Evolutionary conservation across 1,140 invertebrate species (phyloP), one percentile per base, ranked within the genome.

Genomic region (Macrocentrus cingulum): DNA sequence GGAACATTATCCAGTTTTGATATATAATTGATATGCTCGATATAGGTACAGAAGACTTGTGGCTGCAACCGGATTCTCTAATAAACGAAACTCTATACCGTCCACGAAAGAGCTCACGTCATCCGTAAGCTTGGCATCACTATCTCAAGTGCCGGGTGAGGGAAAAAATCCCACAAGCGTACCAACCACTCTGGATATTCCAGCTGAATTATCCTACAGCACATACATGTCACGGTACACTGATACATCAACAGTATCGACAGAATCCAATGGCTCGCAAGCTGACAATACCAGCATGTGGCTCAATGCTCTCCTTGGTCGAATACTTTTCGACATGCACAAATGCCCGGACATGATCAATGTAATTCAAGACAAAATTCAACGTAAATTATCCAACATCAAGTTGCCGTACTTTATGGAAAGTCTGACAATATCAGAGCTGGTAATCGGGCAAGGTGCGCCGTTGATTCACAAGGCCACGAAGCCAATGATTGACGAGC

Each of bases 381-480:
- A 95, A 74, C 87, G 86, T 64, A 97, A 97, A 81, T 77, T 97
- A 1, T 87, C 86, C 61, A 89, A 90, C 55, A 91, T 96, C 64
- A 91, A 89, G 83, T 75, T 95, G 37, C 94, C 94, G 3, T 89
- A 90, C 70, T 95, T 95, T 63, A 91, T 97, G 76, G 91, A 95
- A 68, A 88, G 91, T 64, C 77, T 97, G 7, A 74, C 84, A 11
- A 85, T 96, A 16, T 87, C 87, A 1, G 87, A 92, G 60, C 77
- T 96, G 25, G 84, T 89, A 37, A 79, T 95, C 56, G 92, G 92
- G 11, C 83, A 84, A 52, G 84, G 85, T 9, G 82, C 91, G 9
- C 91, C 95, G 18, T 79, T 90, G 4, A 87, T 98, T 64, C 84
- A 89, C 45, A 84, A 86, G 45, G 85, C 90, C 22, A 84, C 84